Conservation (phyloP, 2,888 invertebrate species). For the Scaptomyza polygonia region DNA sequence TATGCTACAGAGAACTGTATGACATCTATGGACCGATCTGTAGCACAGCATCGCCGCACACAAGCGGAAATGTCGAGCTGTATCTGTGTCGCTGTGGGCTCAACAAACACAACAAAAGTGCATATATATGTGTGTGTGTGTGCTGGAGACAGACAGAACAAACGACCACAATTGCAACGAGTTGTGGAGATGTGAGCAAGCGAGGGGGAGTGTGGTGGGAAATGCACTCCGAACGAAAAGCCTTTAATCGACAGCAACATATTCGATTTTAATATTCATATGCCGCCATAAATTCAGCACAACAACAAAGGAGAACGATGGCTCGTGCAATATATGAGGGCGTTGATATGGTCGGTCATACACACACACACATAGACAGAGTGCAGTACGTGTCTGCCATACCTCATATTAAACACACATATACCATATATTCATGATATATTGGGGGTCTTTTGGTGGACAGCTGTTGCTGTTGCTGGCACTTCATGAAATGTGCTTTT, state of each 20-base stretch:
- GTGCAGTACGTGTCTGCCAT: constrained; percentile 24
- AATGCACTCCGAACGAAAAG: constrained; percentile 67
- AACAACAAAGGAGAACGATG: constrained; percentile 51
- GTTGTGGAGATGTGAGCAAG: not conserved
- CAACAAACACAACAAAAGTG: constrained; percentile 28
- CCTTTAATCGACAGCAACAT: constrained; percentile 82
- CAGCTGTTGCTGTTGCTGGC: constrained; percentile 53
- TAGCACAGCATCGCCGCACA: constrained; percentile 54
- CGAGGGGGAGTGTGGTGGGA: not conserved
- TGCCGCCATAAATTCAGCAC: constrained; percentile 76
- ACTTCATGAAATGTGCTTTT: constrained; percentile 61
- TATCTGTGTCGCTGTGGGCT: constrained; percentile 73
- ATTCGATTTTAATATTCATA: constrained; percentile 83
- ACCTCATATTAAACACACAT: constrained; percentile 22
- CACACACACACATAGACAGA: constrained; percentile 1
- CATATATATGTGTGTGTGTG: constrained; percentile 1
- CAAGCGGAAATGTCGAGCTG: constrained; percentile 76
- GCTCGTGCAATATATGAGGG: constrained; percentile 64
- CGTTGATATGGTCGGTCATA: constrained; percentile 61
- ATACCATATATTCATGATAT: constrained; percentile 41
- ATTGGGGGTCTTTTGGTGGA: constrained; percentile 43
- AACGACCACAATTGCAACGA: constrained; percentile 58
- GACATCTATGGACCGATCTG: constrained; percentile 70
- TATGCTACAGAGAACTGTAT: constrained; percentile 30
- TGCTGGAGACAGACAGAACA: constrained; percentile 34